Evolutionary conservation across 2,797 vertebrate genomes (phyloP), one percentile per base, ranked within the genome.

Genomic region (Pseudochaenichthys georgianus): DNA sequence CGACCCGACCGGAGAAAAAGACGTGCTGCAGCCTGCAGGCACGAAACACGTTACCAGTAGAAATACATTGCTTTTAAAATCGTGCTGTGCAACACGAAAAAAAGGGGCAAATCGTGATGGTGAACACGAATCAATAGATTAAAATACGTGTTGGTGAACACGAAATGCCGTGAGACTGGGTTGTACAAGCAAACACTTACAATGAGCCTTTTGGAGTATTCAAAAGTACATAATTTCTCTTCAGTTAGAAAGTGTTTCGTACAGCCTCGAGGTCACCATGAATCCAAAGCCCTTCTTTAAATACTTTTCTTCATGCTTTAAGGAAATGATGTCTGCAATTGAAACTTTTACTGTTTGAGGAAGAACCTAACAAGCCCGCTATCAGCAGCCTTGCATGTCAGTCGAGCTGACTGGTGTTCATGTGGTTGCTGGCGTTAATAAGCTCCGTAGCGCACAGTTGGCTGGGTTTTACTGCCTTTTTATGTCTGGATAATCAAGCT

Each of bases 361-460:
- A 67, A 52, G n/a, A 66, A 55, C 19, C 63, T 85, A 78, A 85
- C 64, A 85, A 80, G 68, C 34, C 15, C 60, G 38, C 60, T 66
- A 46, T 71, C 57, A 73, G 57, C 64, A 70, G 70, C 73, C 42
- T 62, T 81, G 76, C 76, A 83, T 87, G 81, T 76, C 84, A 89
- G 71, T 6, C 7, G 57, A 23, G 68, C 62, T 53, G 64, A 61
- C 58, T 75, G 69, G 59, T 68, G 41, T 78, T 78, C 67, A 77
- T 70, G 43, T 77, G 77, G 70, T 78, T 64, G 70, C 68, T 70
- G 21, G 50, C 51, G 68, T 70, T 82, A 84, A 80, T 82, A 82
- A 84, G 74, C 68, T 68, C 64, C 42, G 68, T 46, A 19, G 59
- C 59, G 71, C 70, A 77, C 72, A 77, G 72, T 70, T 58, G 63